Conservation (phyloP, 2,888 invertebrate species). For the Rambutsinella grinnellia region DNA sequence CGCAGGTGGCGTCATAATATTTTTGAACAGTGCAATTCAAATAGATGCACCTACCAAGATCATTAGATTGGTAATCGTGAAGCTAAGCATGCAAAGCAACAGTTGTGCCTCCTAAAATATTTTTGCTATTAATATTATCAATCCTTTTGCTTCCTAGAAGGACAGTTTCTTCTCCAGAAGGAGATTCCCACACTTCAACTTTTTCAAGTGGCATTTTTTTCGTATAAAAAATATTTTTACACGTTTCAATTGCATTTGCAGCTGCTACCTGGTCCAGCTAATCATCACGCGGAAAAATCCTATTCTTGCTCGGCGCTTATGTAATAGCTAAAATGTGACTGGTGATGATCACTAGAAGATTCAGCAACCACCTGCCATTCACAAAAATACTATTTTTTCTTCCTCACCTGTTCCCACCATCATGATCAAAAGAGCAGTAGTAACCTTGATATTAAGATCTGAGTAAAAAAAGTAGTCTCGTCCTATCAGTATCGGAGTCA, state of each 20-base stretch:
- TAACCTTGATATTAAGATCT: slow-evolving; percentile 21
- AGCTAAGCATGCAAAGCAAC: not conserved
- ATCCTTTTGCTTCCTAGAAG: not conserved
- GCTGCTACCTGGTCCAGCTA: not conserved
- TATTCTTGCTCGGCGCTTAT: too few relatives aligned
- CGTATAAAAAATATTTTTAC: not conserved
- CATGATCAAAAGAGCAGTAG: not conserved
- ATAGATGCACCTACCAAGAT: not conserved
- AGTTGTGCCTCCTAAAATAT: not conserved
- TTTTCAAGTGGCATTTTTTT: not conserved
- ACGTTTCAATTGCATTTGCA: not conserved
- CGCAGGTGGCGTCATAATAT: not conserved
- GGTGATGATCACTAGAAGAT: not conserved
- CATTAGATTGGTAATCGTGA: not conserved
- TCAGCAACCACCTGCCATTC: slow-evolving; percentile 18
- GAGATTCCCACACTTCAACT: not conserved
- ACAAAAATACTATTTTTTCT: not conserved
- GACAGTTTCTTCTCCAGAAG: not conserved
- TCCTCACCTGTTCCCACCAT: slow-evolving; percentile 13
- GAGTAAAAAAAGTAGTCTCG: not conserved
- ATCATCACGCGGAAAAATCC: too few relatives aligned
- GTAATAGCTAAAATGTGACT: too few relatives aligned
- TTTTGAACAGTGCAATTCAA: not conserved
- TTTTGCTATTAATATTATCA: not conserved
- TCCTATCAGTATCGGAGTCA: not conserved